A percentile compares a stretch with the other conserved stretches of the same genome.
Conservation (phyloP, 2,797 vertebrate species). For the Schizopygopsis malacanthus region DNA sequence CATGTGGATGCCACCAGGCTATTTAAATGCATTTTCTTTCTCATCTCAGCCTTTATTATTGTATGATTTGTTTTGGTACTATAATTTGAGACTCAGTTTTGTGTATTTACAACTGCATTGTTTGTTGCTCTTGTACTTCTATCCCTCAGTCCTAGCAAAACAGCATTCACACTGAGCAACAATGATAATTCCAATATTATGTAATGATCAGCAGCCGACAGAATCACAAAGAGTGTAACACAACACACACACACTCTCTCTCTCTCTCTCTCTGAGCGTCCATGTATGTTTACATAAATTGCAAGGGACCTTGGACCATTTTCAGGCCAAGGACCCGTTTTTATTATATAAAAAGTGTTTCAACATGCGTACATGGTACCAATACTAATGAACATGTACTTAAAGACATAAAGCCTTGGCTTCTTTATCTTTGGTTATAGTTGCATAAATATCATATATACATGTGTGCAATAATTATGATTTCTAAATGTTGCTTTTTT, state of each 20-base stretch:
- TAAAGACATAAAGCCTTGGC: neutral
- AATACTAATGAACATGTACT: neutral
- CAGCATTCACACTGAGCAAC: constrained; percentile 30
- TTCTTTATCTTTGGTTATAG: neutral
- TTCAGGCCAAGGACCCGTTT: neutral
- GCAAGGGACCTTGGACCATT: neutral
- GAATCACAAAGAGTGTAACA: constrained; percentile 42
- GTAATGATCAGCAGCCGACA: constrained; percentile 69
- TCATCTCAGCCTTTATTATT: neutral
- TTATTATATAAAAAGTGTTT: neutral
- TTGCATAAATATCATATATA: neutral
- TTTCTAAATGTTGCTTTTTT: neutral
- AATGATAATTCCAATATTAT: constrained; percentile 62
- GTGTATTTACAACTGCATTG: neutral
- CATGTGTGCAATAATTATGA: neutral
- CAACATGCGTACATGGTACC: neutral
- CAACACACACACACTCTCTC: constrained; percentile 41
- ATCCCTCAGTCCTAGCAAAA: constrained; percentile 8
- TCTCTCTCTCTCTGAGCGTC: constrained; percentile 35
- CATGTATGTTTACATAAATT: constrained; percentile 24
- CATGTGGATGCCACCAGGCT: neutral
- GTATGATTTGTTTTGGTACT: constrained; percentile 12
- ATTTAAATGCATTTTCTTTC: constrained; percentile 6
- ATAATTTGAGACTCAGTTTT: constrained; percentile 18
- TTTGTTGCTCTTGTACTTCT: neutral